These are phyloP conservation scores for Dendronephthya gigantea DNA, from an alignment of 64 coral and sea anemone species.

Conservation along the genomic window DNA sequence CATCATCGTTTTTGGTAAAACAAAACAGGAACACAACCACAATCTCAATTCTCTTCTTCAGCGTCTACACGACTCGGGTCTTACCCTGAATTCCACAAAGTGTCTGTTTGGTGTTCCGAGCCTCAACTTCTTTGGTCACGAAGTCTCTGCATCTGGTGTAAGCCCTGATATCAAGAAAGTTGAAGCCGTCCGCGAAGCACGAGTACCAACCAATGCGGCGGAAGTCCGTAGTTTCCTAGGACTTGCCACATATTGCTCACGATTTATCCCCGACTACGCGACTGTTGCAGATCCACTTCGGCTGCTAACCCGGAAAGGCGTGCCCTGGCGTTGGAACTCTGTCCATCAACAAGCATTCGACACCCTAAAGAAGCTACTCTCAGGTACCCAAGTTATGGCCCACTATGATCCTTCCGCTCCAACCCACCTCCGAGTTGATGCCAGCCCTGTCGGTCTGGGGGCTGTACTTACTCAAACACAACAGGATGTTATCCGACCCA, in stretches of 20 bases:
- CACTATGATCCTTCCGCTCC: neutral
- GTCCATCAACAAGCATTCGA: conserved; percentile 16
- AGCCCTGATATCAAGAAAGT: neutral
- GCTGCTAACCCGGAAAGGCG: conserved; percentile 16
- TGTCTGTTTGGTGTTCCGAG: too few species aligned
- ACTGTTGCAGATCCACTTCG: conserved; percentile 18
- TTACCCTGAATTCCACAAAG: too few species aligned
- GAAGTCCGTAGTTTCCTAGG: conserved; percentile 39
- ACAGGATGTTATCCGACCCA: neutral
- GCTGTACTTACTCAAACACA: conserved; percentile 18
- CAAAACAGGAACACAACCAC: neutral
- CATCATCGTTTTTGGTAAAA: neutral
- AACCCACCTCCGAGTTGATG: neutral
- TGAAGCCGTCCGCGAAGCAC: neutral
- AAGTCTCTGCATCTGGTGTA: too few species aligned
- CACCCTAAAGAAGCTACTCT: conserved; percentile 3
- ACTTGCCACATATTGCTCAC: conserved; percentile 5
- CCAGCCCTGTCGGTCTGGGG: conserved; percentile 15
- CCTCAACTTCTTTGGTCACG: too few species aligned
- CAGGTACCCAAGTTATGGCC: conserved; percentile 10
- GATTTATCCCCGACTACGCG: conserved; percentile 25
- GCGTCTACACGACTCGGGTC: too few species aligned
- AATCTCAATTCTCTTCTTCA: neutral
- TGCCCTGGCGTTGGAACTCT: neutral
- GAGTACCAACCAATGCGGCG: neutral